Evolutionary conservation across 2,888 invertebrate genomes (phyloP).

Genomic region (Lithophane semibrunnea): DNA sequence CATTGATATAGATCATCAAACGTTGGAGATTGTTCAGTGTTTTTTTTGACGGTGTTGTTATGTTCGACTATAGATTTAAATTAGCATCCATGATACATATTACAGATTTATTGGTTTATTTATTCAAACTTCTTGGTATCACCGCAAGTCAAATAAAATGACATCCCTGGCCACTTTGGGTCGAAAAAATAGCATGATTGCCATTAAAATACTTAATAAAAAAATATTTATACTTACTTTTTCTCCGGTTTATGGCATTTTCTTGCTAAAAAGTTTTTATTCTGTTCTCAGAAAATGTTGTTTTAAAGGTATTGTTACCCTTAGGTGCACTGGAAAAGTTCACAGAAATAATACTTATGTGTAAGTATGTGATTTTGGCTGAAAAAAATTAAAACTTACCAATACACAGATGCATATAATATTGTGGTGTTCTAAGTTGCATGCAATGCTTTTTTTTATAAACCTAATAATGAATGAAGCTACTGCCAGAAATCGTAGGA

Average conservation of each 20-base stretch:
- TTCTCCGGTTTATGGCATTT: neutral
- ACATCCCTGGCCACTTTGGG: neutral
- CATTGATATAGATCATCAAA: too few species aligned
- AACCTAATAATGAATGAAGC: too few species aligned
- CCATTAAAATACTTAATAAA: neutral
- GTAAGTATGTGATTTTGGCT: neutral
- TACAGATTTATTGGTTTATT: slow-evolving; percentile 3
- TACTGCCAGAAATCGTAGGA: neutral
- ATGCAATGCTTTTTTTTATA: neutral
- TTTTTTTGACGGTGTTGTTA: neutral
- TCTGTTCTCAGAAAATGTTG: neutral
- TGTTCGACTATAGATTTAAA: neutral
- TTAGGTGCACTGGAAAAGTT: neutral
- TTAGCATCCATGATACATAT: neutral
- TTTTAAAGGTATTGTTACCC: too few species aligned
- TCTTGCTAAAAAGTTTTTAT: neutral
- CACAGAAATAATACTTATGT: neutral
- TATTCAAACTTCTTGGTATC: slow-evolving; percentile 10
- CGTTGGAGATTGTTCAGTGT: neutral
- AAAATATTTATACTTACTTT: neutral
- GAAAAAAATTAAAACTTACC: neutral
- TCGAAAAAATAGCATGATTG: slow-evolving; percentile 7
- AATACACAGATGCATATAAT: neutral
- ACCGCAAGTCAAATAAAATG: slow-evolving; percentile 1
- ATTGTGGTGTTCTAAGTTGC: too few species aligned